Evolutionary conservation across 2,888 invertebrate species (phyloP), one percentile per base, ranked within the genome.

Genomic region (Noctuana brunneofusca): DNA sequence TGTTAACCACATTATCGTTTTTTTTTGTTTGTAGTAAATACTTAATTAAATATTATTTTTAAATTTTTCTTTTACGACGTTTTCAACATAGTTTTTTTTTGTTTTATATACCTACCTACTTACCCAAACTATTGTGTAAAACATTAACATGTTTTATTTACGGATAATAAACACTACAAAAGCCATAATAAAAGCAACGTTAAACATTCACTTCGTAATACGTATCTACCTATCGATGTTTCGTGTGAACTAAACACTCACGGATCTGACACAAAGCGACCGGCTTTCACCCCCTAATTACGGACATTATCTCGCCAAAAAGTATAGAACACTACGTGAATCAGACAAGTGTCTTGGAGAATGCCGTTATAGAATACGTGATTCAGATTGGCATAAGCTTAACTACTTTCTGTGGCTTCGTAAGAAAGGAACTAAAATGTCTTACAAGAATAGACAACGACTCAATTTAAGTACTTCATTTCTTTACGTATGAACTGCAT

Each of bases 201-300:
- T 24, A 14, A 27, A 27, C 52, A 52, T 35, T 12, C 24, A 24
- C 24, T 24, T 8, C 27, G 27, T 27, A 27, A 2, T 3, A n/a
- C 18, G 5, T 48, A 32, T 14, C 6, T 46, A 57, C 16, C 14
- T 49, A 20, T 22, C 48, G 22, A 49, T 24, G 9, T 35, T 35
- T 58, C 63, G 49, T 38, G 65, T 59, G 59, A 60, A 60, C 53
- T 22, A 49, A 54, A 54, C 53, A 41, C 55, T 78, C 78, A 78
- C 79, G 84, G 80, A 81, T 72, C 76, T 74, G 66, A 76, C 75
- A 75, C 74, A 76, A 76, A 73, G 69, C 73, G 58, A 64, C 65
- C 35, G n/a, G 78, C 86, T 87, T 87, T 87, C 86, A 80, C 85
- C 78, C 74, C 80, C 77, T 86, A 84, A 87, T 86, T 85, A 82